A percentile compares a stretch with the other conserved stretches of the same genome.
These are phyloP conservation scores for Coelogynopora nodosa DNA, from an alignment of 2,888 invertebrate genomes.

Conservation along the genomic window DNA sequence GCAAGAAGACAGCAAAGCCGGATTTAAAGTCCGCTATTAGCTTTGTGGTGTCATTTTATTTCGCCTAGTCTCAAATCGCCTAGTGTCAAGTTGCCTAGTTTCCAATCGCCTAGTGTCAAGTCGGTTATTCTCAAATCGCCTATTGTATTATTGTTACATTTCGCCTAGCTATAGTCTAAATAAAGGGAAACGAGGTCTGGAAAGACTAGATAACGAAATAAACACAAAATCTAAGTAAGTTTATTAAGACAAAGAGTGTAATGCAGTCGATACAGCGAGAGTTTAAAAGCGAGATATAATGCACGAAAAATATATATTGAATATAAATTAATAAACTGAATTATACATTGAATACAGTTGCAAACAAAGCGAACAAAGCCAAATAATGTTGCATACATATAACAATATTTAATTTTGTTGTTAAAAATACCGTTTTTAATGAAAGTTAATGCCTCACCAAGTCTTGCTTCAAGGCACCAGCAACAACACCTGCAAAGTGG, in stretches of 20 bases:
- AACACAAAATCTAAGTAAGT: not conserved
- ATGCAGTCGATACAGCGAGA: not conserved
- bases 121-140: not conserved
- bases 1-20: too few relatives aligned
- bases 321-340: not conserved
- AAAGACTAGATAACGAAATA: not conserved
- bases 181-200: not conserved
- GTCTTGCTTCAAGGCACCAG: slow-evolving; percentile 14
- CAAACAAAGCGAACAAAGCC: too few relatives aligned
- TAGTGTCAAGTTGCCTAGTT: not conserved
- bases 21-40: not conserved
- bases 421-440: not conserved
- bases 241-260: not conserved
- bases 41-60: not conserved
- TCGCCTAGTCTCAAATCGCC: not conserved
- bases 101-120: not conserved
- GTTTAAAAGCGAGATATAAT: not conserved
- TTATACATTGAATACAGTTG: too few relatives aligned
- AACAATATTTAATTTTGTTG: too few relatives aligned
- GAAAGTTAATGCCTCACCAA: slow-evolving; percentile 22
- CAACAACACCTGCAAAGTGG: slow-evolving; percentile 32
- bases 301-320: not conserved
- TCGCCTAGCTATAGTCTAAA: not conserved
- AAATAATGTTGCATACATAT: too few relatives aligned
- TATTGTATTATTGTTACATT: not conserved